These are phyloP conservation scores for Tetropium fuscum DNA, from an alignment of 2,888 invertebrate species.

Conservation along the genomic window DNA sequence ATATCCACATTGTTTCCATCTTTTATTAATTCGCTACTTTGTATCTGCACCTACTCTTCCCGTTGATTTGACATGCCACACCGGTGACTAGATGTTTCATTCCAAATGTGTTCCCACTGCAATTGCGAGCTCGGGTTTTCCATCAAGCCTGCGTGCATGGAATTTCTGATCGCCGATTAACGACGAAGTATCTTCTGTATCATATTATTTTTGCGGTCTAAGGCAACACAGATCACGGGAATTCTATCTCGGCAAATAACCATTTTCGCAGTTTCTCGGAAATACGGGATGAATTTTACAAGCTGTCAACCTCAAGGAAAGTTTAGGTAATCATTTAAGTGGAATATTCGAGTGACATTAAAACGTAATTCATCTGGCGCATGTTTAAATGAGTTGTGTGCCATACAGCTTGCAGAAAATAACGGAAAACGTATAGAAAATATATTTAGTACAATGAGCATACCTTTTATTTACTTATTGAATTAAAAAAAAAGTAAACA, in stretches of 20 bases:
- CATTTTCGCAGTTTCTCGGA: constrained; percentile 14
- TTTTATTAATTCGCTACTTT: constrained; percentile 22
- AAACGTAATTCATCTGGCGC: too few species aligned
- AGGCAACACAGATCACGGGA: constrained; percentile 23
- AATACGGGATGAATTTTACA: constrained; percentile 13
- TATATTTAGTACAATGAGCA: too few species aligned
- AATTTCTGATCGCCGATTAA: constrained; percentile 31
- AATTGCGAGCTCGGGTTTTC: constrained; percentile 44
- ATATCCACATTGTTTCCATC: not conserved
- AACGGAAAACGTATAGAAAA: too few species aligned
- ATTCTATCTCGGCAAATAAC: constrained; percentile 16
- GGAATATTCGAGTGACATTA: too few species aligned
- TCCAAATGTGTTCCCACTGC: constrained; percentile 45
- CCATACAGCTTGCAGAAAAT: too few species aligned
- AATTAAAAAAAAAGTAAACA: too few species aligned
- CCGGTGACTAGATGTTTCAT: constrained; percentile 47
- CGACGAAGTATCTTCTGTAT: constrained; percentile 20
- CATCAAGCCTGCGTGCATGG: constrained; percentile 37
- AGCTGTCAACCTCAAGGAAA: too few species aligned
- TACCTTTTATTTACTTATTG: too few species aligned
- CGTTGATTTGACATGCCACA: constrained; percentile 47
- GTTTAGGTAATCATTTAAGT: too few species aligned
- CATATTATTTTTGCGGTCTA: constrained; percentile 26
- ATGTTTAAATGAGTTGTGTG: too few species aligned
- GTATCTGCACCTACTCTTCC: constrained; percentile 22